Percentiles rank a stretch among this genome's conserved stretches.
Conservation (phyloP, 2,797 vertebrate genomes). For the Schizothorax lantsangensis region DNA sequence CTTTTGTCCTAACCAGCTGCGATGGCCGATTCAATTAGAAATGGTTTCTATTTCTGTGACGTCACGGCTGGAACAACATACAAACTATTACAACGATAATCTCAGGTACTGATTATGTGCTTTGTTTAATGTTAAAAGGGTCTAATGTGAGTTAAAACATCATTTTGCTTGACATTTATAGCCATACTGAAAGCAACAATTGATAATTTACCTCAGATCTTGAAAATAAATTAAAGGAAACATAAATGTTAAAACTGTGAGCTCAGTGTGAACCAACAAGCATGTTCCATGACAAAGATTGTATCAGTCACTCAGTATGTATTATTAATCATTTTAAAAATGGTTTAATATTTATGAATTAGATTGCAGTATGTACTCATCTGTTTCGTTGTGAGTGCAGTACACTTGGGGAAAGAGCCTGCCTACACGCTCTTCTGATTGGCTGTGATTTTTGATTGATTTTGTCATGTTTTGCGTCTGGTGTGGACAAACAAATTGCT, state of each 20-base stretch:
- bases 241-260: background rate
- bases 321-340: background rate
- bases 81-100: background rate
- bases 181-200: background rate
- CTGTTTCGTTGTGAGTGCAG: background rate
- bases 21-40: background rate
- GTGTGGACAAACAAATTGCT: background rate
- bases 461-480: background rate
- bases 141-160: background rate
- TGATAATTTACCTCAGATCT: background rate
- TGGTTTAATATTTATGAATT: background rate
- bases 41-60: background rate
- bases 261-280: background rate
- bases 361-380: background rate
- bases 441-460: background rate
- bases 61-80: background rate
- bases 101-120: background rate
- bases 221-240: background rate
- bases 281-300: background rate
- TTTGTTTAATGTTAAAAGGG: background rate
- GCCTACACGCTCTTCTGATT: background rate
- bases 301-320: background rate
- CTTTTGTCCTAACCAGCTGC: background rate
- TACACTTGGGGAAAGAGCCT: background rate
- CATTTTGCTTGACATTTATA: background rate